phyloP scores from a whole-genome alignment of 2,888 invertebrate species.

The Asteroscopus sphinx region DNA sequence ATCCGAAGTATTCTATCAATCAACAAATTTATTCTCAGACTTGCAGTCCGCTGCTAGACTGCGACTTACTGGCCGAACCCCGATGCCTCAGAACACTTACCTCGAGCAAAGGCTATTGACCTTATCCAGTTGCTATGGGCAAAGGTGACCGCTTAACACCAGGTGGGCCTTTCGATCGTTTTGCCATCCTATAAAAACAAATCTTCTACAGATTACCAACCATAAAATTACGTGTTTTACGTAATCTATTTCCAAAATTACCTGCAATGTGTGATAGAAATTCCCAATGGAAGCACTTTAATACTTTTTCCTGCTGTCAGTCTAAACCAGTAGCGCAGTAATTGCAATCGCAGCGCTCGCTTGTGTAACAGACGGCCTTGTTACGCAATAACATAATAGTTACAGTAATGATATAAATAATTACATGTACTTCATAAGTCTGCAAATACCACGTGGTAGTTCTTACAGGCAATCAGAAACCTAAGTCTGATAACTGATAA shows the following conservation, averaged over 20 bases:
- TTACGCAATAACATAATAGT: conserved; percentile 46
- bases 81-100: background rate
- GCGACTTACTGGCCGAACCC: background rate
- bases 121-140: background rate
- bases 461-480: background rate
- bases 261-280: too few species aligned
- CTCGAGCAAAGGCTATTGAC: background rate
- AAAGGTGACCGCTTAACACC: too few species aligned
- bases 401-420: conserved; percentile 50
- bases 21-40: background rate
- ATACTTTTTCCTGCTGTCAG: conserved; percentile 40
- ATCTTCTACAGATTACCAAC: too few species aligned
- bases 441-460: conserved; percentile 13
- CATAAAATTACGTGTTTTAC: too few species aligned
- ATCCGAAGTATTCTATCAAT: background rate
- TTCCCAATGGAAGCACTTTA: background rate
- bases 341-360: conserved; percentile 30
- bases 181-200: too few species aligned
- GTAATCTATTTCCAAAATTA: too few species aligned
- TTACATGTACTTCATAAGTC: conserved; percentile 26
- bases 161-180: too few species aligned
- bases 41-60: background rate
- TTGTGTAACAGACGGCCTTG: conserved; percentile 49
- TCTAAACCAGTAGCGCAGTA: conserved; percentile 25
- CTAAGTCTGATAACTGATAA: background rate